Percentiles rank a stretch among this genome's conserved stretches.
Evolutionary conservation across 2,113 vertebrate species (phyloP).

Genomic region (Hippocampus comes): DNA sequence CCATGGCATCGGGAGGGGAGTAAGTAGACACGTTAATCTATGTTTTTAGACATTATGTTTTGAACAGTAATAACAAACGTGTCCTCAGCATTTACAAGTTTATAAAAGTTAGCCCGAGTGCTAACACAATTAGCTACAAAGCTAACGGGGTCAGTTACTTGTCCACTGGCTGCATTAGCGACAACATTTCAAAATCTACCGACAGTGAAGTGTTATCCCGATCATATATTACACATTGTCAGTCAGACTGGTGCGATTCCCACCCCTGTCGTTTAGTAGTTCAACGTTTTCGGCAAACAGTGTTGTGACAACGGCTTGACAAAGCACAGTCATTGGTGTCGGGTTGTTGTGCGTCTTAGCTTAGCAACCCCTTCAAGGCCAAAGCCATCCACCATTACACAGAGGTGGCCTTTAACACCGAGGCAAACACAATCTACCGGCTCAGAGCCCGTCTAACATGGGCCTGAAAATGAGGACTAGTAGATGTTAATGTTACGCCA

Average conservation of each 20-base stretch:
- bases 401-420: conserved; percentile 35
- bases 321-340: conserved; percentile 65
- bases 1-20: conserved; percentile 79
- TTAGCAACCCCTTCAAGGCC: conserved; percentile 58
- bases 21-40: conserved; percentile 53
- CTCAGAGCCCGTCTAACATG: background rate
- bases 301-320: conserved; percentile 42
- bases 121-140: conserved; percentile 38
- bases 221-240: background rate
- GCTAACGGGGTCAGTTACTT: conserved; percentile 59
- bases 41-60: background rate
- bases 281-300: background rate
- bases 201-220: background rate
- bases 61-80: background rate
- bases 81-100: conserved; percentile 29
- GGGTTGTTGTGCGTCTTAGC: conserved; percentile 54
- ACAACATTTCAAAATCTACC: background rate
- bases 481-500: fast-evolving
- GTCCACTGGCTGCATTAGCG: conserved; percentile 1
- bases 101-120: conserved; percentile 46
- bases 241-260: conserved; percentile 6
- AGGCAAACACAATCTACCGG: background rate
- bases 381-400: conserved; percentile 35
- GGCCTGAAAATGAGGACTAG: background rate
- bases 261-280: background rate